Base-by-base conservation (phyloP, 92 coral and sea anemone species). In the Porites lobata region DNA sequence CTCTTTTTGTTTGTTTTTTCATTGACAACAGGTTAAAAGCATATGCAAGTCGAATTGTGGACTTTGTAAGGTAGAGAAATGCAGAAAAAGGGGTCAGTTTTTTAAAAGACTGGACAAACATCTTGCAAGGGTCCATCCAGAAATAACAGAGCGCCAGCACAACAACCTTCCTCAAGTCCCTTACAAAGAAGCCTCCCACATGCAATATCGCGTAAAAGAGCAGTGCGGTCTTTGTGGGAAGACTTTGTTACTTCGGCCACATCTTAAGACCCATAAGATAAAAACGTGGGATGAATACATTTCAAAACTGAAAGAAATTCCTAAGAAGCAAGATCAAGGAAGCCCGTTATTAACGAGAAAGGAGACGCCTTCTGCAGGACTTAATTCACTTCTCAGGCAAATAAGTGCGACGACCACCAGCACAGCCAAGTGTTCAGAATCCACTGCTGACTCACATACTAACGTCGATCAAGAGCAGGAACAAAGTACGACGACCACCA, bases 211-310 rank as follows among this genome's bases (percentile, higher is more conserved):
- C 22, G 57, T 66, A 63, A 81, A 67, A 61, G 86, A 81, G 76
- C 57, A 72, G 17, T 81, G 86, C 68, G 72, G 72, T 66, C 47
- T 81, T 47, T 81, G 86, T 58, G 86, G 86, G 14, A 81, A 81
- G 63, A 81, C 86, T 7, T 64, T 66, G 29, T 26, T 26, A 26
- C 29, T 26, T 26, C 29, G 29, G 29, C 29, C 29, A 26, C 29
- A 26, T 26, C 29, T 26, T 26, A 26, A 26, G 29, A 26, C 29
- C 29, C 29, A 26, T 26, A 26, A 66, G 8, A 9, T 66, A 19
- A 66, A n/a, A 17, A 66, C 71, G 26, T 66, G 71, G 71, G 71
- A 66, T 66, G 71, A 66, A 7, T 66, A 66, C 22, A 19, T 66
- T 8, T 38, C 9, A 66, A 66, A 66, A 19, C 26, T 9, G 18